phyloP scores from a whole-genome alignment of 1,140 invertebrate genomes.

The Aphelenchoides besseyi region DNA sequence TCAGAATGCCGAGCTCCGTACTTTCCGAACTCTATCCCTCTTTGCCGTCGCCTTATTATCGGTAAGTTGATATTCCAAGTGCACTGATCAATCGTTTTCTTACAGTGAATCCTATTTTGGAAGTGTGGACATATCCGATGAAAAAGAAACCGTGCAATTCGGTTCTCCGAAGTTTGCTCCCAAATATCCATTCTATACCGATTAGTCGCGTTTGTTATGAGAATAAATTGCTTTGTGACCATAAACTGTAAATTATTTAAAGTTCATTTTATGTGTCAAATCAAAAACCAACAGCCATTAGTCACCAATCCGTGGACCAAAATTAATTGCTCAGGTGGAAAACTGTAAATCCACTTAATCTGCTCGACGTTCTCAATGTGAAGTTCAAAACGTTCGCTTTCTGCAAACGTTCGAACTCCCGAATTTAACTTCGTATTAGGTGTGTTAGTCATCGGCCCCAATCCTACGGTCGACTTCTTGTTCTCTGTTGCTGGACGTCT shows the following conservation, averaged over 20 bases:
- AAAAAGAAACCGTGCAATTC: conserved; percentile 56
- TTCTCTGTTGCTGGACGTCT: too few species aligned
- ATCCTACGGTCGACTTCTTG: too few species aligned
- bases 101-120: conserved; percentile 61
- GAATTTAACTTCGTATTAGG: too few species aligned
- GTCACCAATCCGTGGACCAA: too few species aligned
- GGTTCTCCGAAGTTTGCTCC: conserved; percentile 54
- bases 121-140: conserved; percentile 55
- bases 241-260: conserved; percentile 5
- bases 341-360: too few species aligned
- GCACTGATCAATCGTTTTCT: conserved; percentile 11
- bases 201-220: conserved; percentile 6
- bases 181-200: conserved; percentile 60
- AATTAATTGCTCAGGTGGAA: too few species aligned
- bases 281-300: too few species aligned
- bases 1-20: conserved; percentile 61
- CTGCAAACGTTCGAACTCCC: too few species aligned
- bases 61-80: conserved; percentile 32
- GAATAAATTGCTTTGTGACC: background rate
- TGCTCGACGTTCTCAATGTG: too few species aligned
- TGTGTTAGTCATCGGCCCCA: too few species aligned
- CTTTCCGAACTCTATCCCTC: conserved; percentile 58
- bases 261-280: too few species aligned
- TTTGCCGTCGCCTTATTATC: conserved; percentile 59
- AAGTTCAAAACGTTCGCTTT: too few species aligned